phyloP scores from a whole-genome alignment of 2,113 vertebrate species.

The Myotis davidii region DNA sequence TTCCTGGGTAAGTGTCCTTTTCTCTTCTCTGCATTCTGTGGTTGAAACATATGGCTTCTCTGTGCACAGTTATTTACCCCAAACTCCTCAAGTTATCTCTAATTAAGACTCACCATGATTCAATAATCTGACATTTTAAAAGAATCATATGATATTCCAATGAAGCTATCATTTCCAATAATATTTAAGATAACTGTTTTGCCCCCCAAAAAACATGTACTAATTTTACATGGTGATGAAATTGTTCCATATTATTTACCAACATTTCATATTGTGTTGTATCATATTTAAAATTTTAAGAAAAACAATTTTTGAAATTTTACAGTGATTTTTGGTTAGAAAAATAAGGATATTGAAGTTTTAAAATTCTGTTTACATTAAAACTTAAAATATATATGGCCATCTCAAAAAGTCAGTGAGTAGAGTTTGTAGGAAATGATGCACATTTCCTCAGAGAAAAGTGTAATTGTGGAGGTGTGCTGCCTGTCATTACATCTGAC shows the following conservation, averaged over 20 bases:
- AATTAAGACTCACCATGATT: not conserved
- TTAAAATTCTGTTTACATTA: not conserved
- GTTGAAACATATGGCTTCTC: constrained; percentile 5
- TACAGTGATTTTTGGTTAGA: not conserved
- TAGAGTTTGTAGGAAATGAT: not conserved
- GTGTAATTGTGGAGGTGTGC: fast-evolving
- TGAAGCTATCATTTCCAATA: not conserved
- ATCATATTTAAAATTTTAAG: not conserved
- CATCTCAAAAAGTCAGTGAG: not conserved
- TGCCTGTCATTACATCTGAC: no score
- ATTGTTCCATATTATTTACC: not conserved
- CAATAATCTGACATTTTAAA: not conserved
- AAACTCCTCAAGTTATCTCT: constrained; percentile 22
- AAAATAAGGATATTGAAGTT: not conserved
- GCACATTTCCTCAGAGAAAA: not conserved
- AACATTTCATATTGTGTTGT: not conserved
- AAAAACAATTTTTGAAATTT: not conserved
- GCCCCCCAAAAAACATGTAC: not conserved
- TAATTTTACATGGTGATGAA: not conserved
- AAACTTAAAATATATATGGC: not conserved
- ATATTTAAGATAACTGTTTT: not conserved
- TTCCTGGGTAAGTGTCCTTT: not conserved
- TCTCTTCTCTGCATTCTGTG: not conserved
- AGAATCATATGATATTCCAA: not conserved
- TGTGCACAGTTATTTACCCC: not conserved